Evolutionary conservation across 2,888 invertebrate species (phyloP).

Genomic region (Desoria tigrina): DNA sequence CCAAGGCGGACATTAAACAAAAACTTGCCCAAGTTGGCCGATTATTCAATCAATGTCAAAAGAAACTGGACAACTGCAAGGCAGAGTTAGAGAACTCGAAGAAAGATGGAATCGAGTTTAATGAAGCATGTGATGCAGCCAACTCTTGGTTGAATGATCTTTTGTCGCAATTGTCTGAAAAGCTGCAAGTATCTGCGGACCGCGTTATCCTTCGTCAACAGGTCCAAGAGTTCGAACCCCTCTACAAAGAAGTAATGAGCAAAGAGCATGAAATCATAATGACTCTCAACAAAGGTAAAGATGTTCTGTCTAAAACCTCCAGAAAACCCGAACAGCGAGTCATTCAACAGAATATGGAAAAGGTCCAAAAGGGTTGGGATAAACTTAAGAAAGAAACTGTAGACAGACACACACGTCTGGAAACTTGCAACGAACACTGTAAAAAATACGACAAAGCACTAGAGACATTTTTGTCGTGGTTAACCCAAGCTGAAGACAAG

Average conservation of each 20-base stretch:
- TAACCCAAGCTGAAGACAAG: constrained; percentile 81
- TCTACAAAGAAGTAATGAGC: constrained; percentile 83
- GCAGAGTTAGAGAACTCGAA: constrained; percentile 85
- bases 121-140: constrained; percentile 82
- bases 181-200: constrained; percentile 83
- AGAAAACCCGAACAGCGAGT: constrained; percentile 63
- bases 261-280: constrained; percentile 92
- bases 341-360: constrained; percentile 77
- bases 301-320: constrained; percentile 62
- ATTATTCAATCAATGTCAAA: constrained; percentile 82
- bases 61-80: constrained; percentile 84
- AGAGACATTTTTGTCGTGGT: constrained; percentile 84
- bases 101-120: constrained; percentile 84
- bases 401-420: constrained; percentile 80
- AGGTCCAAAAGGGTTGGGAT: constrained; percentile 89
- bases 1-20: constrained; percentile 84
- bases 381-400: constrained; percentile 83
- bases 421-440: constrained; percentile 85
- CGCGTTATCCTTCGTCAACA: constrained; percentile 79
- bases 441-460: constrained; percentile 83
- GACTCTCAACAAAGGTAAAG: constrained; percentile 85
- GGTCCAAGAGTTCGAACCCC: constrained; percentile 71
- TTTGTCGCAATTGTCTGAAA: constrained; percentile 72
- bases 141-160: constrained; percentile 86
- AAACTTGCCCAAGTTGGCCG: constrained; percentile 83